These are phyloP conservation scores for Ranitomeya variabilis DNA, from an alignment of 2,113 vertebrate genomes.

Conservation along the genomic window DNA sequence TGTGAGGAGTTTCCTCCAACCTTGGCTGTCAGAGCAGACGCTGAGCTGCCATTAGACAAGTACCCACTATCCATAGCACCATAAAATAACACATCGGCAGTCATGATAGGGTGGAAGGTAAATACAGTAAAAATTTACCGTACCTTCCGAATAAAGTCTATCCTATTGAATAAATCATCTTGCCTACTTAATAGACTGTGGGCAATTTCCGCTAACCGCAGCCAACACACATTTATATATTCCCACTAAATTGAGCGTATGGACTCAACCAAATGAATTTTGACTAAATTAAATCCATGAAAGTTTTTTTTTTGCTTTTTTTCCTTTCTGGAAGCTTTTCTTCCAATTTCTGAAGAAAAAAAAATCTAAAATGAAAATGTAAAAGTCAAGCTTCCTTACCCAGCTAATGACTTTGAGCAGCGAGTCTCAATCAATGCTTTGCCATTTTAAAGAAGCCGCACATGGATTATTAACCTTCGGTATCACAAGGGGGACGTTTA, in stretches of 20 bases:
- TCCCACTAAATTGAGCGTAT: background rate
- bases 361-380: constrained; percentile 46
- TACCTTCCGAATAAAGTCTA: too few relatives aligned
- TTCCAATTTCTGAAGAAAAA: constrained; percentile 1
- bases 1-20: too few relatives aligned
- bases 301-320: background rate
- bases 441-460: constrained; percentile 33
- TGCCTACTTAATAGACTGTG: background rate
- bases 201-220: background rate
- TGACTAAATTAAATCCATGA: constrained; percentile 14
- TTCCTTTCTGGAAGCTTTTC: constrained; percentile 15
- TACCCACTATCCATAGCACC: too few relatives aligned
- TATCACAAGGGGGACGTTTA: constrained; percentile 19
- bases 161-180: background rate
- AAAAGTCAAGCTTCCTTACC: constrained; percentile 16
- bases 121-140: too few relatives aligned
- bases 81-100: too few relatives aligned
- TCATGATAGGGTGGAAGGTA: too few relatives aligned
- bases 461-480: constrained; percentile 27
- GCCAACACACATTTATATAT: background rate
- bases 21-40: too few relatives aligned
- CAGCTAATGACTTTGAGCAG: constrained; percentile 14
- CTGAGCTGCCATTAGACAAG: too few relatives aligned
- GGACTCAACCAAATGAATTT: constrained; percentile 1
- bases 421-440: background rate